These are phyloP conservation scores for Callipepla squamata DNA, from an alignment of 2,113 vertebrate genomes.

Conservation along the genomic window DNA sequence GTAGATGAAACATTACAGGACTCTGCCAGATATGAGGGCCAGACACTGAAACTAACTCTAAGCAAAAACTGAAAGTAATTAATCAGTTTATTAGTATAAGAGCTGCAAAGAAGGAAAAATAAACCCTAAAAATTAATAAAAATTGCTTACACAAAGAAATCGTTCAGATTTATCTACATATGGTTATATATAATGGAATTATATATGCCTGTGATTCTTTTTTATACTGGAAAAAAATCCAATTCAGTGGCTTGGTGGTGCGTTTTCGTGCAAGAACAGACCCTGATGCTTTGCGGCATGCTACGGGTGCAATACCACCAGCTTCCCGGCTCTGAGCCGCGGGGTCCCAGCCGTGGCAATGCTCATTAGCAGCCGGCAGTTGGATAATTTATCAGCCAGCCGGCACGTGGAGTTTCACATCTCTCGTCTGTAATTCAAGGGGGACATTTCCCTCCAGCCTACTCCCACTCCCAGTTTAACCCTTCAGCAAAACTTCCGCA, in stretches of 20 bases:
- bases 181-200: background rate
- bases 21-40: background rate
- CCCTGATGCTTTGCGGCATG: background rate
- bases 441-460: background rate
- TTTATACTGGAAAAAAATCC: background rate
- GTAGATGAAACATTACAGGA: slow-evolving; percentile 18
- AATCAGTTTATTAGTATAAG: background rate
- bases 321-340: background rate
- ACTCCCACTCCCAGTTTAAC: background rate
- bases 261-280: background rate
- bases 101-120: background rate
- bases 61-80: slow-evolving; percentile 20
- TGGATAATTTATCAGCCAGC: slow-evolving; percentile 24
- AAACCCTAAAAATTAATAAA: background rate
- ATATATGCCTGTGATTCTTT: background rate
- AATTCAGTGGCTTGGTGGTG: background rate
- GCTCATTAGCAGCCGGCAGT: slow-evolving; percentile 4
- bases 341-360: background rate
- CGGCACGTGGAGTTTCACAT: background rate
- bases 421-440: background rate
- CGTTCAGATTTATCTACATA: background rate
- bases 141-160: background rate
- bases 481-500: background rate
- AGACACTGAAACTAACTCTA: background rate
- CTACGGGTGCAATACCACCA: background rate